A percentile compares a stretch with the other conserved stretches of the same genome.
These are phyloP conservation scores for Drosophila falleni DNA, from an alignment of 2,888 invertebrate species.

Conservation along the genomic window DNA sequence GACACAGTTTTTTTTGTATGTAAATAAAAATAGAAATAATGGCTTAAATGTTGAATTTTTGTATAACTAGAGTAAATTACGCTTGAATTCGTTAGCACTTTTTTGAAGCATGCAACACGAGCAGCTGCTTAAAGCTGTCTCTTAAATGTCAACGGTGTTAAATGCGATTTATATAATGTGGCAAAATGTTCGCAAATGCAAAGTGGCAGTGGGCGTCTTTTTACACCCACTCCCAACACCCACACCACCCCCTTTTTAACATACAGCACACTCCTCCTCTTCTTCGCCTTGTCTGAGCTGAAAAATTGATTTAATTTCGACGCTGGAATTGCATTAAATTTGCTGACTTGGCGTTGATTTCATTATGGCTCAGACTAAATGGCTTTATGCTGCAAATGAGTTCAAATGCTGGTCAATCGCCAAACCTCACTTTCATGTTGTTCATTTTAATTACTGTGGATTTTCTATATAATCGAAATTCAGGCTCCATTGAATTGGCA, in stretches of 20 bases:
- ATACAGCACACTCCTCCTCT: too few species aligned
- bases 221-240: too few species aligned
- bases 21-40: neutral
- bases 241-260: too few species aligned
- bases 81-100: neutral
- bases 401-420: slow-evolving; percentile 39
- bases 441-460: slow-evolving; percentile 46
- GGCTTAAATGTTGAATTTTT: neutral
- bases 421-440: slow-evolving; percentile 4
- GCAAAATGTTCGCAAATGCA: slow-evolving; percentile 49
- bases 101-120: slow-evolving; percentile 4
- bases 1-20: neutral
- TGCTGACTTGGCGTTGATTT: slow-evolving; percentile 66
- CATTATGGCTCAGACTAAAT: slow-evolving; percentile 53
- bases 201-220: slow-evolving; percentile 25
- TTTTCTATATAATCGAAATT: neutral
- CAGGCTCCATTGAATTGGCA: slow-evolving; percentile 45
- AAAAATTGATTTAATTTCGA: slow-evolving; percentile 54
- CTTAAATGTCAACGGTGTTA: slow-evolving; percentile 22
- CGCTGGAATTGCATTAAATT: slow-evolving; percentile 61
- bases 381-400: slow-evolving; percentile 31
- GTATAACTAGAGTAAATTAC: slow-evolving; percentile 1
- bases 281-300: neutral
- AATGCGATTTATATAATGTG: slow-evolving; percentile 54
- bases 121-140: neutral